Percentiles rank a stretch among this genome's conserved stretches.
Evolutionary conservation across 2,113 vertebrate species (phyloP).

Genomic region (Hippocampus guttulatus): DNA sequence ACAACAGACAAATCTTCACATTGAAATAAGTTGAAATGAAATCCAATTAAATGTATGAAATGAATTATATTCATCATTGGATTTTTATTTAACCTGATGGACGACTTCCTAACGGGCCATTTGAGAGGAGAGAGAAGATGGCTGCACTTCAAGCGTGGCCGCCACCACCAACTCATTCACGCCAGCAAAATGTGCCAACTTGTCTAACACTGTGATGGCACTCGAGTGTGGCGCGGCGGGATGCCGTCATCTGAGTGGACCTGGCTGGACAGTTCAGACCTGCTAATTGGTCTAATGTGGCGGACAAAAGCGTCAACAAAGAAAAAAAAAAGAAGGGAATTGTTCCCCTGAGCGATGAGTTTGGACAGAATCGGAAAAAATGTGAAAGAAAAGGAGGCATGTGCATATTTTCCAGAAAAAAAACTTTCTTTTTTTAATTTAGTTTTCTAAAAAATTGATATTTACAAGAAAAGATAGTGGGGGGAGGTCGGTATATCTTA

Average conservation of each 20-base stretch:
- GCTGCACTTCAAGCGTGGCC: slow-evolving; percentile 40
- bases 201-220: slow-evolving; percentile 46
- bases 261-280: neutral
- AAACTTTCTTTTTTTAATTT: too few species aligned
- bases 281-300: neutral
- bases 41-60: neutral
- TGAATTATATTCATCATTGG: neutral
- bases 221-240: slow-evolving; percentile 45
- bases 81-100: neutral
- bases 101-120: neutral
- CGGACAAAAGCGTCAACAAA: neutral
- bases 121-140: slow-evolving; percentile 1
- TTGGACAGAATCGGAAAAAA: neutral
- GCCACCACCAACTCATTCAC: neutral
- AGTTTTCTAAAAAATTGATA: too few species aligned
- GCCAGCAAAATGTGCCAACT: neutral
- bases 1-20: neutral
- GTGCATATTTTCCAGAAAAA: too few species aligned
- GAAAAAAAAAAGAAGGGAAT: neutral
- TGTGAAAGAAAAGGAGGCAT: too few species aligned
- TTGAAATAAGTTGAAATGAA: neutral
- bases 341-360: neutral
- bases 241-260: slow-evolving; percentile 32
- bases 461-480: too few species aligned
- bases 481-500: too few species aligned